phyloP scores from a whole-genome alignment of 2,797 vertebrate genomes.

The Tangara arthus region DNA sequence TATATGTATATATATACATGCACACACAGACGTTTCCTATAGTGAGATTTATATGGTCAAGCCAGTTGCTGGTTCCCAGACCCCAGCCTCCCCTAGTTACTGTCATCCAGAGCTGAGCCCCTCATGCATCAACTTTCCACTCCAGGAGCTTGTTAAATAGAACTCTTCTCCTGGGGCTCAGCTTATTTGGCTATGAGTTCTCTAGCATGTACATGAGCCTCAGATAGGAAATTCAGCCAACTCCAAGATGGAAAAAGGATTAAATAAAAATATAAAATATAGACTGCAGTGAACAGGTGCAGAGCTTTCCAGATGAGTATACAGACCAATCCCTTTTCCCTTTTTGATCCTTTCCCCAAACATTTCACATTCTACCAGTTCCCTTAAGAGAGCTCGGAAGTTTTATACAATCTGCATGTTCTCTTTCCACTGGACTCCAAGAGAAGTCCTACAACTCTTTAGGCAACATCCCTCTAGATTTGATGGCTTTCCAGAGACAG shows the following conservation, averaged over 20 bases:
- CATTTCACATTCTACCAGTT: not conserved
- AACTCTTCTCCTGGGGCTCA: not conserved
- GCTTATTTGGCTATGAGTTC: not conserved
- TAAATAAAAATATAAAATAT: not conserved
- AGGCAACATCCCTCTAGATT: not conserved
- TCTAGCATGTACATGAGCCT: not conserved
- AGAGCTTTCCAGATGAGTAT: not conserved
- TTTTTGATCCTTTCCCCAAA: not conserved
- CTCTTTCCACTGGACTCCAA: not conserved
- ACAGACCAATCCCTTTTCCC: not conserved
- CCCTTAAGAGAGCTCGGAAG: fast-evolving
- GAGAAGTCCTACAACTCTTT: not conserved
- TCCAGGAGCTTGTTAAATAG: not conserved
- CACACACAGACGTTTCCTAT: not conserved
- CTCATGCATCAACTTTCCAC: not conserved
- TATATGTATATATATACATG: fast-evolving
- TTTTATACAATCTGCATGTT: not conserved
- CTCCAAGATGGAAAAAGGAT: fast-evolving
- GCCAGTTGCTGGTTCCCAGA: not conserved
- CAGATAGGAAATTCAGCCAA: not conserved
- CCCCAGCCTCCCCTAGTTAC: not conserved
- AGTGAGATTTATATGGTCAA: not conserved
- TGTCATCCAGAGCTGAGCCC: not conserved
- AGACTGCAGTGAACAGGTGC: not conserved
- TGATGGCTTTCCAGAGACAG: not conserved